These are phyloP conservation scores for Seriola dumerili DNA, from an alignment of 2,113 vertebrate genomes.

Conservation along the genomic window DNA sequence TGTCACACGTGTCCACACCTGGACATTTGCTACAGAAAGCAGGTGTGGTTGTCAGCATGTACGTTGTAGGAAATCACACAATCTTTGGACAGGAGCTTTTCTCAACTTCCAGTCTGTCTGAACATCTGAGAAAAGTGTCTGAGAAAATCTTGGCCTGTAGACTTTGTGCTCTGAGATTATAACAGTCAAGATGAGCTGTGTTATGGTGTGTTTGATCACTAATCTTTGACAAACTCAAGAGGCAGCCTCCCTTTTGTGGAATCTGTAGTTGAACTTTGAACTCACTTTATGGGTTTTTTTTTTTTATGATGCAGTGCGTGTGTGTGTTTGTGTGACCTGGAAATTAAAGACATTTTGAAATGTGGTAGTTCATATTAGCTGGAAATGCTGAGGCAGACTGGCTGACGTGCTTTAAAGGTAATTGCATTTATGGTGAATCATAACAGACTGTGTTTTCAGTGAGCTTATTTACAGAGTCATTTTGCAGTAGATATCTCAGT, in stretches of 20 bases:
- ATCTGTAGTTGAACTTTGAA: constrained; percentile 66
- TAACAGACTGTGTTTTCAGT: neutral
- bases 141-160: neutral
- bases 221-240: constrained; percentile 38
- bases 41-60: neutral
- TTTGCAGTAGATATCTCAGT: neutral
- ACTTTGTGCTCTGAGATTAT: constrained; percentile 18
- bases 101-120: neutral
- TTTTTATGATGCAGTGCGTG: constrained; percentile 41
- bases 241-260: constrained; percentile 38
- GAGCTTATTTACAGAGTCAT: neutral
- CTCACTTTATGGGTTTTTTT: constrained; percentile 23
- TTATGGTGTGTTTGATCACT: constrained; percentile 15
- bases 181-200: neutral
- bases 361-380: neutral
- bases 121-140: neutral
- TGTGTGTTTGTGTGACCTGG: constrained; percentile 31
- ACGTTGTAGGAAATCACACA: neutral
- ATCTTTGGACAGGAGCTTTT: neutral
- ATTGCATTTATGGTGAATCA: neutral
- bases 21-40: constrained; percentile 4
- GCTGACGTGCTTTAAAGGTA: neutral
- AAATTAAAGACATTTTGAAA: constrained; percentile 27
- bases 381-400: neutral
- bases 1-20: constrained; percentile 6